Evolutionary conservation across 2,888 invertebrate genomes (phyloP).

Genomic region (Drosophila flavopinicola): DNA sequence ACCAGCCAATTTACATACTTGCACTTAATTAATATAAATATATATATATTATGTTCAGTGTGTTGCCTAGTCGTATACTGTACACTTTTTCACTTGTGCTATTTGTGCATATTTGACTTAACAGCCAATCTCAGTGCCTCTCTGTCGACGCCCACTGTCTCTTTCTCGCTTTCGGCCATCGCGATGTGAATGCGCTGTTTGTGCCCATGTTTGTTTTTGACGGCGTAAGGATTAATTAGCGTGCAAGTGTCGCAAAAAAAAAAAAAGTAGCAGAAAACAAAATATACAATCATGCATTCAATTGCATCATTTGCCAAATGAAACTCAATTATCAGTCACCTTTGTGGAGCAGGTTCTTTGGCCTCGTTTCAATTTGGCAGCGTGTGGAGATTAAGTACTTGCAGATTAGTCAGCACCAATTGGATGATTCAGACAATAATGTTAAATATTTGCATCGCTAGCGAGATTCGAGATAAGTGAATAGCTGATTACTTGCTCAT

Average conservation of each 20-base stretch:
- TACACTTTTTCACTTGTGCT: conserved; percentile 23
- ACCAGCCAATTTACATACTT: too few relatives aligned
- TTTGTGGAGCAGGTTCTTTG: conserved; percentile 47
- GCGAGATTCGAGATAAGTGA: conserved; percentile 8
- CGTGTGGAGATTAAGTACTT: conserved; percentile 30
- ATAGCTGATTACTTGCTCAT: conserved; percentile 7
- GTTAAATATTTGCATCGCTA: conserved; percentile 5
- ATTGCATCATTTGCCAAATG: conserved; percentile 78
- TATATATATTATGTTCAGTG: too few relatives aligned
- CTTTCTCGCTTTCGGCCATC: conserved; percentile 11
- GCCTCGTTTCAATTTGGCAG: conserved; percentile 31
- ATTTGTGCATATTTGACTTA: conserved; percentile 65
- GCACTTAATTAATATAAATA: too few relatives aligned
- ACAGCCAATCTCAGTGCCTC: conserved; percentile 30
- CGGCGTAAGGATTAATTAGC: conserved; percentile 82
- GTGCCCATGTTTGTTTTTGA: conserved; percentile 62
- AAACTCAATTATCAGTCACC: conserved; percentile 63
- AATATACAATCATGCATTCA: conserved; percentile 74
- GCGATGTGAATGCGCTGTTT: conserved; percentile 37
- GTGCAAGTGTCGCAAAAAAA: conserved; percentile 72
- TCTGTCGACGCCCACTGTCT: background rate
- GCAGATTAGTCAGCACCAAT: conserved; percentile 34
- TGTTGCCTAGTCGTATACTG: conserved; percentile 15
- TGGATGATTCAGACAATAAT: conserved; percentile 36
- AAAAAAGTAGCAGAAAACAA: conserved; percentile 38